These are phyloP conservation scores for Mustela nigripes DNA, from an alignment of 2,113 vertebrate species.

Conservation along the genomic window DNA sequence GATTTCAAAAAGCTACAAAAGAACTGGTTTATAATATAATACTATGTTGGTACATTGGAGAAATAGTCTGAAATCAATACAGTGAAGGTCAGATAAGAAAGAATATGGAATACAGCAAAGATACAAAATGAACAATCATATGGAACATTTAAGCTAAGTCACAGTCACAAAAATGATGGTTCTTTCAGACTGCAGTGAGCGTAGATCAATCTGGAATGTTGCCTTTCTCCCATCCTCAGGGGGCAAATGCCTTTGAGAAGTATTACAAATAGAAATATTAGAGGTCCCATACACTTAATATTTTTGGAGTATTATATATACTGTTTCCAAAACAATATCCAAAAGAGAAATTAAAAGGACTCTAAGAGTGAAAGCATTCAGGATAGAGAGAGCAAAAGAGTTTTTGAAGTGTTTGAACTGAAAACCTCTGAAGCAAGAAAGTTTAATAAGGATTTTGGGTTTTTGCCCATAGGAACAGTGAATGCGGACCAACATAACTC, in stretches of 20 bases:
- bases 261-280: background rate
- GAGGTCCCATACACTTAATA: background rate
- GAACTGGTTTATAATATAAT: background rate
- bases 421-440: slow-evolving; percentile 21
- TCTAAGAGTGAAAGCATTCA: background rate
- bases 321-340: slow-evolving; percentile 18
- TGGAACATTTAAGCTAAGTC: background rate
- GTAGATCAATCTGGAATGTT: background rate
- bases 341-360: slow-evolving; percentile 19
- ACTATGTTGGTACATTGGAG: slow-evolving; percentile 39
- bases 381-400: background rate
- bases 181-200: background rate
- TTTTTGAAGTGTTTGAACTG: background rate
- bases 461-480: background rate
- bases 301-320: background rate
- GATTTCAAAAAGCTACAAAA: slow-evolving; percentile 6
- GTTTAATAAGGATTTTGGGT: background rate
- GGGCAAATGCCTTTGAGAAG: background rate
- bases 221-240: background rate
- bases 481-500: background rate
- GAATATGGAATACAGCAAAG: background rate
- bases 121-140: slow-evolving; percentile 9
- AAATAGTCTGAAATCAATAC: background rate
- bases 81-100: slow-evolving; percentile 22
- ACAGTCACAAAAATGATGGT: background rate